Evolutionary conservation across 30 jellyfish, hydroid and myxozoan genomes (phyloP).

Genomic region (Cassiopea xamachana): DNA sequence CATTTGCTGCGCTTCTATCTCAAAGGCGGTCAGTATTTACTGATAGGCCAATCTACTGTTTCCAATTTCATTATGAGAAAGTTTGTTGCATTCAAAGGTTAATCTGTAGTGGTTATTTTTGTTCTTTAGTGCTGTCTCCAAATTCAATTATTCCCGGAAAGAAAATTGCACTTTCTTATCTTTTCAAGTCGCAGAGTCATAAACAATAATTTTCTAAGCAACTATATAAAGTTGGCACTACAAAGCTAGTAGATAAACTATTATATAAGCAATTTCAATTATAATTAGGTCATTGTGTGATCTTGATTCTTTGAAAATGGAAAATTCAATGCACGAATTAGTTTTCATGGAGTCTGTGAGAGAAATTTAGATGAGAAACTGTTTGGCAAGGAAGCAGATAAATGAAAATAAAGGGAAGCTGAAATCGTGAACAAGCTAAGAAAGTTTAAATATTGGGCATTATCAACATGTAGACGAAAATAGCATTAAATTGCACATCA

Average conservation of each 20-base stretch:
- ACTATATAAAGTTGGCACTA: neutral
- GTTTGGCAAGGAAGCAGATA: too few relatives aligned
- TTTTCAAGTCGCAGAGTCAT: neutral
- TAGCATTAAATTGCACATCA: too few relatives aligned
- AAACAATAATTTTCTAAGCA: neutral
- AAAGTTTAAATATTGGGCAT: too few relatives aligned
- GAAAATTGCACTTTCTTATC: slow-evolving; percentile 11
- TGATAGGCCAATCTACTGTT: too few relatives aligned
- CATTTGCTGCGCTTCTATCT: too few relatives aligned
- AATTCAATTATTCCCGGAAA: slow-evolving; percentile 40
- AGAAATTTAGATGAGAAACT: neutral
- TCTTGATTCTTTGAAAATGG: neutral
- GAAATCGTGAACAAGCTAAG: too few relatives aligned
- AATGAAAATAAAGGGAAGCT: too few relatives aligned
- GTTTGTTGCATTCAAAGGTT: neutral
- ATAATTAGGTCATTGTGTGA: neutral
- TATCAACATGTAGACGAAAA: too few relatives aligned
- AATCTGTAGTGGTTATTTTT: slow-evolving; percentile 1
- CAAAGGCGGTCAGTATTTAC: too few relatives aligned
- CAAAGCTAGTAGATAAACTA: neutral
- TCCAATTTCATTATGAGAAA: neutral
- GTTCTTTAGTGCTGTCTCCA: slow-evolving; percentile 5
- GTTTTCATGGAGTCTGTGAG: neutral
- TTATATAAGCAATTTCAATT: neutral
- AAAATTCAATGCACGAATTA: neutral